phyloP scores from a whole-genome alignment of 2,888 invertebrate genomes.

The Drosophila paranaensis region DNA sequence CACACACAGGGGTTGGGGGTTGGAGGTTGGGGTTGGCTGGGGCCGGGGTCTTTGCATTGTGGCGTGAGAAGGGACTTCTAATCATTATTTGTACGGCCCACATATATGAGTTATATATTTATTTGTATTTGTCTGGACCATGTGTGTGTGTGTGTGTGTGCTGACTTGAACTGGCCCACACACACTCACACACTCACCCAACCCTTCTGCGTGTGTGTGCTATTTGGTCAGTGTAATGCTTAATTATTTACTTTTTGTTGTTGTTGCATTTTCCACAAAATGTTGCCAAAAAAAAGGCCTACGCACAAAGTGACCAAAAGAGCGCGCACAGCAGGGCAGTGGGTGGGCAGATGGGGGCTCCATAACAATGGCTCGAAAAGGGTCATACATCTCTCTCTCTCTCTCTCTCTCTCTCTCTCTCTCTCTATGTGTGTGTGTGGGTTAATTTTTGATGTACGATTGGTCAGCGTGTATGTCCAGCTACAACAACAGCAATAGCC shows the following conservation, averaged over 20 bases:
- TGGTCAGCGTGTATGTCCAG: conserved; percentile 41
- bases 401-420: conserved; percentile 32
- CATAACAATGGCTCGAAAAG: conserved; percentile 63
- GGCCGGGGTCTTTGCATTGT: neutral
- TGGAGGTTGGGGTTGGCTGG: neutral
- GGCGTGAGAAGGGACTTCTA: conserved; percentile 66
- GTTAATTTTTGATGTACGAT: conserved; percentile 83
- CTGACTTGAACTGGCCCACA: conserved; percentile 35
- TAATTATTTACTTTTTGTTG: conserved; percentile 76
- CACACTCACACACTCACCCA: neutral
- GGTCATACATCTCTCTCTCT: conserved; percentile 56
- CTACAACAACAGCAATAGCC: conserved; percentile 11
- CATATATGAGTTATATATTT: conserved; percentile 63
- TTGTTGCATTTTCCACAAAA: conserved; percentile 42
- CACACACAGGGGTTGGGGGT: conserved; percentile 20
- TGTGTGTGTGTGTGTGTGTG: conserved; percentile 29
- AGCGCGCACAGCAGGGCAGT: conserved; percentile 15
- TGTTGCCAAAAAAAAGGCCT: conserved; percentile 53
- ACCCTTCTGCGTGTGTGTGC: conserved; percentile 33
- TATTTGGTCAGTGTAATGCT: conserved; percentile 81
- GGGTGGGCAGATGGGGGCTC: neutral
- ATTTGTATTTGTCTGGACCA: conserved; percentile 77
- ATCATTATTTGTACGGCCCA: conserved; percentile 77
- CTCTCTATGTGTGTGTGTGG: conserved; percentile 47
- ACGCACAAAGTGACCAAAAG: conserved; percentile 71